Base-by-base conservation (phyloP, 2,113 vertebrate species). In the Cairina moschata region DNA sequence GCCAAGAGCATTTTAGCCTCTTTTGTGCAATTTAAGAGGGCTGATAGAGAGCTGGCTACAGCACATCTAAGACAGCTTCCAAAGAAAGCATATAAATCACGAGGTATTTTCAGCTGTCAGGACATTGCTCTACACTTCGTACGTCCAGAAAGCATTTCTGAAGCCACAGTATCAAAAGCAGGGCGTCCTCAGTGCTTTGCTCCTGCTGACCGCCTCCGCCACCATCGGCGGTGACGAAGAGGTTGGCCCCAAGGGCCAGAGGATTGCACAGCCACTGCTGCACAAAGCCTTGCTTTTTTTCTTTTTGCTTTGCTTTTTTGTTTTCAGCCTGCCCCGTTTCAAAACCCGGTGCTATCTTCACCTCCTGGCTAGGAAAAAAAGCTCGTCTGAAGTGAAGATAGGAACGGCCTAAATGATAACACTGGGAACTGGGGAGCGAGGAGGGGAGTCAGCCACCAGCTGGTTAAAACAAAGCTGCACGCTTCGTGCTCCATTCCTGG, bases 381-480 rank as follows among this genome's bases (percentile, higher is more conserved):
- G 59, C n/a, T 14, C n/a, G 34, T 34, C 59, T 25, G 21, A 31
- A 31, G 54, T 18, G 46, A 67, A 67, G 83, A 34, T 2, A 36
- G 36, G 77, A 36, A 28, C 1, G 16, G 26, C 25, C 38, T 25
- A 8, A 32, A 8, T 0, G 26, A 3, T 32, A 20, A 29, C 0
- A 7, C 3, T 1, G 25, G 66, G n/a, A 72, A 21, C 52, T 0
- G 48, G 34, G 18, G 9, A 55, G 46, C 67, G 38, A 28, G 36
- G 74, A 46, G 46, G 26, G 31, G 68, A 83, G 62, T 3, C 67
- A 29, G 2, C 63, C 4, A 3, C 50, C 17, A 6, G 18, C 2
- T 3, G 0, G 12, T 13, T 2, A 6, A 26, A 26, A 11, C 1
- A 9, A 16, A 36, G 59, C 0, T 2, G 15, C 6, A 1, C 3